Percentiles rank a stretch among this genome's conserved stretches.
Evolutionary conservation across 2,888 invertebrate genomes (phyloP).

Genomic region (Dynastes tityus): DNA sequence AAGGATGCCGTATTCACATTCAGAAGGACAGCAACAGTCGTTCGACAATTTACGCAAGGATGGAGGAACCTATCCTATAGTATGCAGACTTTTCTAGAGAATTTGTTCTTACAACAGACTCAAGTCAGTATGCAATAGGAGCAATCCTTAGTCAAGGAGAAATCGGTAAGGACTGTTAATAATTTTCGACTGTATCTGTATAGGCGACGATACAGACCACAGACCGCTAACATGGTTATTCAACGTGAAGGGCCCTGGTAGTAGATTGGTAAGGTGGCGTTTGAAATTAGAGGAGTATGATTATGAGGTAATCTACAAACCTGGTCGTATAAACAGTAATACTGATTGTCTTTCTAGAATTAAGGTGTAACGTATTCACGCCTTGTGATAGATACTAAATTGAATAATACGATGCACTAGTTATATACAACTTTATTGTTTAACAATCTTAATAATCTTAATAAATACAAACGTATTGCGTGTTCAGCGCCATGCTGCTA

Average conservation of each 20-base stretch:
- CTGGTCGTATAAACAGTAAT: slow-evolving; percentile 60
- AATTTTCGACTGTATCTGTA: slow-evolving; percentile 65
- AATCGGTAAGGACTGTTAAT: slow-evolving; percentile 47
- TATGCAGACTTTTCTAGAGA: not conserved
- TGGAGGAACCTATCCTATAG: too few species aligned
- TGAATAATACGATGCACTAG: too few species aligned
- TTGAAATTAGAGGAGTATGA: slow-evolving; percentile 62
- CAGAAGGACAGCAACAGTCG: too few species aligned
- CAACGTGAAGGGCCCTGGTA: slow-evolving; percentile 61
- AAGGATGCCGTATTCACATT: not conserved
- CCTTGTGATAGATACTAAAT: too few species aligned
- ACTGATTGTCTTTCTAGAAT: slow-evolving; percentile 61
- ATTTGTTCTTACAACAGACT: slow-evolving; percentile 54
- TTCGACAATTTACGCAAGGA: too few species aligned
- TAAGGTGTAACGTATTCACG: too few species aligned
- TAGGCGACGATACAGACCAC: slow-evolving; percentile 65
- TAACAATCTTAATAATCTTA: too few species aligned
- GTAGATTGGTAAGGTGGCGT: slow-evolving; percentile 61
- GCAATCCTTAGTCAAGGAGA: slow-evolving; percentile 49
- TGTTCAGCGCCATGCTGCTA: too few species aligned
- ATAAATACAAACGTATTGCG: too few species aligned
- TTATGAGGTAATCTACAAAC: slow-evolving; percentile 62
- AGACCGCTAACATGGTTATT: slow-evolving; percentile 64
- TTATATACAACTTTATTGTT: too few species aligned
- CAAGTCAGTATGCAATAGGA: slow-evolving; percentile 50